Evolutionary conservation across 37 sponge, comb jelly and placozoan genomes (phyloP).

Genomic region (Chondrosia reniformis): DNA sequence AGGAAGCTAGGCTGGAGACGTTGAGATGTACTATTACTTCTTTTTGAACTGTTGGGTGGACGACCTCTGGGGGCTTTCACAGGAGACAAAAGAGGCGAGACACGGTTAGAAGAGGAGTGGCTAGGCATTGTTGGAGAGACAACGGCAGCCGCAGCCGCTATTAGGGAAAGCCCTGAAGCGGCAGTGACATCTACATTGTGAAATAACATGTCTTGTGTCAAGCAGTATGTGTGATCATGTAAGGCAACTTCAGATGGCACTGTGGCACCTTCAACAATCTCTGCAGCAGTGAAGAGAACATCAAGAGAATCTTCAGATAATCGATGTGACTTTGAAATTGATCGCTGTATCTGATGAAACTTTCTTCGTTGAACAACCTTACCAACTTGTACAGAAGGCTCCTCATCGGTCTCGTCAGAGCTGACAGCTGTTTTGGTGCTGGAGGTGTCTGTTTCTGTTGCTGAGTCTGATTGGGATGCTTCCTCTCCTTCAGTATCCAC

Average conservation of each 20-base stretch:
- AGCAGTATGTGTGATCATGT: constrained; percentile 74
- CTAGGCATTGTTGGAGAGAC: constrained; percentile 67
- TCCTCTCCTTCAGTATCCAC: constrained; percentile 21
- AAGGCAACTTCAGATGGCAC: constrained; percentile 65
- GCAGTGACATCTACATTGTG: constrained; percentile 61
- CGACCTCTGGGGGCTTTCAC: constrained; percentile 78
- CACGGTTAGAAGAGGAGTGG: constrained; percentile 20
- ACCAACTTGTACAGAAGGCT: neutral
- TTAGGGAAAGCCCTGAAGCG: constrained; percentile 69
- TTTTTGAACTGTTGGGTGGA: constrained; percentile 62
- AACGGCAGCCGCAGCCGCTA: constrained; percentile 85
- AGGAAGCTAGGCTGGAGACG: constrained; percentile 61
- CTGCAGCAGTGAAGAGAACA: constrained; percentile 63
- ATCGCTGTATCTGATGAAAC: neutral
- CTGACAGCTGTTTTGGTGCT: constrained; percentile 7
- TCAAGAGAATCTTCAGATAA: constrained; percentile 48
- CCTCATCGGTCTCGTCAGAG: neutral
- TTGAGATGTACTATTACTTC: constrained; percentile 29
- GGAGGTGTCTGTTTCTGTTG: neutral
- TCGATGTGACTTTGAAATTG: neutral
- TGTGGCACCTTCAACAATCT: constrained; percentile 50
- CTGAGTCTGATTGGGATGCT: neutral
- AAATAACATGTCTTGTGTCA: constrained; percentile 30
- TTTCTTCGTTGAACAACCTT: no score
- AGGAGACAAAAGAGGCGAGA: constrained; percentile 33